A percentile compares a stretch with the other conserved stretches of the same genome.
Conservation (phyloP, 2,888 invertebrate genomes). For the Netelia virgata region DNA sequence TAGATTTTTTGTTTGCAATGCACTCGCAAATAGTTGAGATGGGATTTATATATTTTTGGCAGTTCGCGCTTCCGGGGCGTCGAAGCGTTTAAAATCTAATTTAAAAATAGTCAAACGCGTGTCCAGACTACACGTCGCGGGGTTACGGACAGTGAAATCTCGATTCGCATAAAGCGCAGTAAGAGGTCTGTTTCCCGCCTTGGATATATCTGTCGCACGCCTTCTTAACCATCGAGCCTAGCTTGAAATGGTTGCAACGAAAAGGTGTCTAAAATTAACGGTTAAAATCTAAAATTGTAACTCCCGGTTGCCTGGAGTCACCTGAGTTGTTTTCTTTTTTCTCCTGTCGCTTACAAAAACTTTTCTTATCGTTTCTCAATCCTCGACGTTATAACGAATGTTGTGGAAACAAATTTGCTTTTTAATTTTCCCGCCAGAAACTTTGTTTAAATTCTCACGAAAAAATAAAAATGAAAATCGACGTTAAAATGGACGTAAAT, state of each 20-base stretch:
- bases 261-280: constrained; percentile 62
- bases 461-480: not conserved
- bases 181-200: constrained; percentile 17
- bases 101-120: constrained; percentile 54
- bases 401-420: too few relatives aligned
- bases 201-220: constrained; percentile 33
- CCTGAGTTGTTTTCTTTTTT: not conserved
- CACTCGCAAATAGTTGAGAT: not conserved
- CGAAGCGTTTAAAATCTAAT: constrained; percentile 21
- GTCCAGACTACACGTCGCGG: constrained; percentile 19
- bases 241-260: constrained; percentile 59
- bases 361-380: not conserved
- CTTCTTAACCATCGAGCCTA: constrained; percentile 28
- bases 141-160: constrained; percentile 18
- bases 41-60: constrained; percentile 47
- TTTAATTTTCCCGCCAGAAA: too few relatives aligned
- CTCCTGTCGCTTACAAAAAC: not conserved
- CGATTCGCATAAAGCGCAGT: constrained; percentile 49
- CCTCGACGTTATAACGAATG: too few relatives aligned
- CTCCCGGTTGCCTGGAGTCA: constrained; percentile 43
- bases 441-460: not conserved
- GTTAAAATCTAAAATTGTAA: constrained; percentile 54
- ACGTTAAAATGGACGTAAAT: not conserved
- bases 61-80: constrained; percentile 34
- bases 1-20: constrained; percentile 2